A percentile compares a stretch with the other conserved stretches of the same genome.
Evolutionary conservation across 2,888 invertebrate species (phyloP).

Genomic region (Reticulitermes lucifugus): DNA sequence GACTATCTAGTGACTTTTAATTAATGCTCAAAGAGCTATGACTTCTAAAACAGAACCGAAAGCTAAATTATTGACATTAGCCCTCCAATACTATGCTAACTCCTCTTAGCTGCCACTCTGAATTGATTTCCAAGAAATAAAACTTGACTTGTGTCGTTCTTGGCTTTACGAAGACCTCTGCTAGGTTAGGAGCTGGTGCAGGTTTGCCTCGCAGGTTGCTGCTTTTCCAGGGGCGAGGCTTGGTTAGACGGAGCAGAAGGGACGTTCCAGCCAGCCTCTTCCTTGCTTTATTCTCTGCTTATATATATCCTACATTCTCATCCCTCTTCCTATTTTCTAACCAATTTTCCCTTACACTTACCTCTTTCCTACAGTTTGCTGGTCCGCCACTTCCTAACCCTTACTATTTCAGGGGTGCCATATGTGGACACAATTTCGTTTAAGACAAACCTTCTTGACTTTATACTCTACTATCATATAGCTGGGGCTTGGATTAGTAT

Average conservation of each 20-base stretch:
- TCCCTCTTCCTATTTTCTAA: conserved; percentile 40
- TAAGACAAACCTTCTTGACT: too few species aligned
- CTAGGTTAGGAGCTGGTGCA: conserved; percentile 17
- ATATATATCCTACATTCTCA: not conserved
- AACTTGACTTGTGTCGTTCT: conserved; percentile 9
- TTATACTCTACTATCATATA: too few species aligned
- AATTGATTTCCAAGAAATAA: not conserved
- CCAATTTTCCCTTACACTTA: conserved; percentile 40
- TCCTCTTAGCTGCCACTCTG: not conserved
- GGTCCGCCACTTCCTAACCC: not conserved
- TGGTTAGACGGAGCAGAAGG: not conserved
- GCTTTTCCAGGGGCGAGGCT: conserved; percentile 31
- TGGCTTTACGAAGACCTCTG: not conserved
- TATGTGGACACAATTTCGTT: not conserved
- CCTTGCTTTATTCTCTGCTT: conserved; percentile 36
- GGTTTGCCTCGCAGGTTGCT: conserved; percentile 28
- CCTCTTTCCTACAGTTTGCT: conserved; percentile 32
- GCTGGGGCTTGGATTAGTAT: too few species aligned
- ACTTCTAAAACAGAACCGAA: too few species aligned
- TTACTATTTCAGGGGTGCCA: not conserved
- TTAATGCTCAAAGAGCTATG: too few species aligned
- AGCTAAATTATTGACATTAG: too few species aligned
- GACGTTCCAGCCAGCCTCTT: conserved; percentile 34
- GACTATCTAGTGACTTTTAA: too few species aligned
- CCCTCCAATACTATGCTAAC: too few species aligned